Percentiles rank a stretch among this genome's conserved stretches.
Conservation (phyloP, 2,113 vertebrate species). For the Sceloporus tristichus region DNA sequence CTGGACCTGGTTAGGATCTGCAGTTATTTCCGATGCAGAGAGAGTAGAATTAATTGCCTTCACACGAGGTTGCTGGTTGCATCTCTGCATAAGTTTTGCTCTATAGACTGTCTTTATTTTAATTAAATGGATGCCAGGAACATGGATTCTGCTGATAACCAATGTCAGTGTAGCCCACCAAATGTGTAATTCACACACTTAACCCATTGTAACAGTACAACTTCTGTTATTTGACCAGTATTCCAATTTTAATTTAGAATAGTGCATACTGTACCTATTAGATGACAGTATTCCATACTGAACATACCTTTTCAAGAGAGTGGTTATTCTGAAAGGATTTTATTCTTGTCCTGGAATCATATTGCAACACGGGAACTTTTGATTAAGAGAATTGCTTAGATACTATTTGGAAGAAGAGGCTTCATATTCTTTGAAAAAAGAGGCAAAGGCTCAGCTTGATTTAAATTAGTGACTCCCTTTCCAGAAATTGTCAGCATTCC, state of each 20-base stretch:
- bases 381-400: neutral
- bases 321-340: neutral
- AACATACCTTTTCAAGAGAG: neutral
- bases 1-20: too few species aligned
- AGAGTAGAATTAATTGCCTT: neutral
- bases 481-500: slow-evolving; percentile 32
- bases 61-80: neutral
- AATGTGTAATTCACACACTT: neutral
- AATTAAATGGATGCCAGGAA: neutral
- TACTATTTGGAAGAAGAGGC: neutral
- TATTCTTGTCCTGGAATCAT: neutral
- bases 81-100: neutral
- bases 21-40: neutral
- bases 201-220: neutral
- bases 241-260: neutral
- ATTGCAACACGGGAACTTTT: neutral
- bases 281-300: neutral
- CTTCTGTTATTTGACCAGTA: neutral
- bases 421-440: slow-evolving; percentile 57
- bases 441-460: slow-evolving; percentile 39
- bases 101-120: neutral
- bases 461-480: slow-evolving; percentile 13
- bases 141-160: neutral
- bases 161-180: neutral
- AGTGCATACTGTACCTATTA: neutral